Base-by-base conservation (phyloP, 1,140 invertebrate genomes). In the Diabrotica virgifera region DNA sequence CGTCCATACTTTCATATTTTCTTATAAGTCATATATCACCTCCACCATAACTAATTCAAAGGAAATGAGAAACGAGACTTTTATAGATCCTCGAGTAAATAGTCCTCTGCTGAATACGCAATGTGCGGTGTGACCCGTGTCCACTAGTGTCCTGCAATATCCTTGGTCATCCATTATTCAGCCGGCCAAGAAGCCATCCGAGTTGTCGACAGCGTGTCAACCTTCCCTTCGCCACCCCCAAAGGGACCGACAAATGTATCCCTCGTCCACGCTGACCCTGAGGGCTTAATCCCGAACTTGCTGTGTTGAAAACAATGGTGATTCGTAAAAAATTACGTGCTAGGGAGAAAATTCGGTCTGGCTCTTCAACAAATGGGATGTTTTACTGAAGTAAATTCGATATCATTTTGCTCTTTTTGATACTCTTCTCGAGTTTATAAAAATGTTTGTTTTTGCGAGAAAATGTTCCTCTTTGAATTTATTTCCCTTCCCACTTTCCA, bases 211-310 rank as follows among this genome's bases (percentile, higher is more conserved):
- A 65, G 64, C 12, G 58, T 59, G 64, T 65, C 58, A 59, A 52
- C 52, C 52, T 38, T 53, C 64, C 36, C 52, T 52, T 61, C 52
- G 50, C 64, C 58, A 37, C 38, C 59, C 46, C n/a, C 40, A 10
- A 11, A 24, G 64, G 64, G 52, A 52, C 59, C 36, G 52, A 65
- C 64, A 65, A 65, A 65, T 65, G 64, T 65, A 65, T 65, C 58
- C 64, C 64, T 61, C 59, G 64, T 65, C 64, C 59, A 38, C 36
- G 59, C 24, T 65, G 64, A 65, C 64, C 64, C 64, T 46, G 54
- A 65, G 64, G 64, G 64, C 64, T 65, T 65, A 65, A 54, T 53
- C 59, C 59, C 51, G 64, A 59, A 65, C 64, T 65, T 62, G 64
- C 59, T 36, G 46, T 60, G 59, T 60, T 60, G 59, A 60, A 60